A percentile compares a stretch with the other conserved stretches of the same genome.
phyloP scores from a whole-genome alignment of 1,140 invertebrate species.

The Drosophila seguyi region DNA sequence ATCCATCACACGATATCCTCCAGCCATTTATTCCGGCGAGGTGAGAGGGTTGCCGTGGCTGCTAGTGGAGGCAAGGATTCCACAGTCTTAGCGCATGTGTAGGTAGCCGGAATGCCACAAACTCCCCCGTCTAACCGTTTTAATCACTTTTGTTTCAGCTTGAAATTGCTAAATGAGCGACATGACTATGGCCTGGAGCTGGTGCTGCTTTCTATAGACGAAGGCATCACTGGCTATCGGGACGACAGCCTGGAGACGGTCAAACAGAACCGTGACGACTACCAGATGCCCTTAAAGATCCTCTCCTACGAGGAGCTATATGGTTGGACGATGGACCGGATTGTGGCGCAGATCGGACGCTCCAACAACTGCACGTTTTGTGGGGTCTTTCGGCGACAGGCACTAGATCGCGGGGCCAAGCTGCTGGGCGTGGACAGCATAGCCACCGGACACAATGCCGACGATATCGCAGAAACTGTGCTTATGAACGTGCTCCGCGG shows the following conservation, averaged over 20 bases:
- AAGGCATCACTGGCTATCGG: constrained; percentile 99
- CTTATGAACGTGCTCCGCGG: constrained; percentile 99
- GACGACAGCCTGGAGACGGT: constrained; percentile 99
- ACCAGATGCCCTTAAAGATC: constrained; percentile 97
- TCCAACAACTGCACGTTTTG: constrained; percentile 99
- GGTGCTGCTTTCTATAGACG: constrained; percentile 98
- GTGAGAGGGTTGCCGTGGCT: constrained; percentile 96
- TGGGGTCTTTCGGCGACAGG: constrained; percentile 98
- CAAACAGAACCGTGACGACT: constrained; percentile 96
- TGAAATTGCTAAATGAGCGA: constrained; percentile 96
- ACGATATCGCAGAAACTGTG: constrained; percentile 99
- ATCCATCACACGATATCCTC: constrained; percentile 97
- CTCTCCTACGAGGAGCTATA: constrained; percentile 99
- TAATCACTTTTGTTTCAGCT: constrained; percentile 9
- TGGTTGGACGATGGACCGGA: constrained; percentile 99
- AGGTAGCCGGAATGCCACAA: constrained; percentile 10
- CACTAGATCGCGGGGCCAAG: constrained; percentile 96
- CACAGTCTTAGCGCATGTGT: constrained; percentile 96
- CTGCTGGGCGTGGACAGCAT: constrained; percentile 95
- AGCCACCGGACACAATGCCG: constrained; percentile 99
- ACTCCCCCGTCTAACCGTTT: background rate
- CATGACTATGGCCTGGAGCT: constrained; percentile 97
- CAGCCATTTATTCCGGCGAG: constrained; percentile 93
- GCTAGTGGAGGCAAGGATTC: constrained; percentile 99
- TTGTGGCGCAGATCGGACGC: constrained; percentile 96